Evolutionary conservation across 2,888 invertebrate genomes (phyloP).

Genomic region (Schrankia costaestrigalis): DNA sequence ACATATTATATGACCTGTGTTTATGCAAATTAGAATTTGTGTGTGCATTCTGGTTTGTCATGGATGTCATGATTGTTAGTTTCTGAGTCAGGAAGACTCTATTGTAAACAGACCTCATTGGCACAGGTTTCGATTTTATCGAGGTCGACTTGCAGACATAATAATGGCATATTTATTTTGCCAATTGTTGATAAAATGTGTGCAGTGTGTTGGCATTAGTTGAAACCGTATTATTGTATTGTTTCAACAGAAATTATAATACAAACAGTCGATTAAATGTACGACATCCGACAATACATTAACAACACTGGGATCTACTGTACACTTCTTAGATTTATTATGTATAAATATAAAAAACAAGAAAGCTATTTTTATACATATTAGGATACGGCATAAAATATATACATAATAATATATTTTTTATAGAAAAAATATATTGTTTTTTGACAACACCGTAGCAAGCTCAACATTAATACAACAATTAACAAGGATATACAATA

Average conservation of each 20-base stretch:
- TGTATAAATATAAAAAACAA: constrained; percentile 24
- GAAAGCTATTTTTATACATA: constrained; percentile 38
- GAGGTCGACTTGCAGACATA: too few relatives aligned
- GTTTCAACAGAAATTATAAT: constrained; percentile 40
- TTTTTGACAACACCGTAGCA: constrained; percentile 52
- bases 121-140: too few relatives aligned
- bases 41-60: constrained; percentile 2
- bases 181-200: constrained; percentile 55
- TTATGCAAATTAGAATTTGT: constrained; percentile 12
- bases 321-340: constrained; percentile 26
- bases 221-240: constrained; percentile 33
- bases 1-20: constrained; percentile 10
- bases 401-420: constrained; percentile 25
- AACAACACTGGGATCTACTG: constrained; percentile 77
- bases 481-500: constrained; percentile 40
- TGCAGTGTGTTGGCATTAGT: constrained; percentile 76
- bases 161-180: constrained; percentile 27
- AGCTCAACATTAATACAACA: constrained; percentile 57
- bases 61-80: constrained; percentile 14
- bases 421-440: constrained; percentile 35
- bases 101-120: too few relatives aligned
- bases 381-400: constrained; percentile 30
- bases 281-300: too few relatives aligned
- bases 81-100: constrained; percentile 5
- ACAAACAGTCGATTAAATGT: too few relatives aligned